These are phyloP conservation scores for Lacanobia oleracea DNA, from an alignment of 2,888 invertebrate species.

Conservation along the genomic window DNA sequence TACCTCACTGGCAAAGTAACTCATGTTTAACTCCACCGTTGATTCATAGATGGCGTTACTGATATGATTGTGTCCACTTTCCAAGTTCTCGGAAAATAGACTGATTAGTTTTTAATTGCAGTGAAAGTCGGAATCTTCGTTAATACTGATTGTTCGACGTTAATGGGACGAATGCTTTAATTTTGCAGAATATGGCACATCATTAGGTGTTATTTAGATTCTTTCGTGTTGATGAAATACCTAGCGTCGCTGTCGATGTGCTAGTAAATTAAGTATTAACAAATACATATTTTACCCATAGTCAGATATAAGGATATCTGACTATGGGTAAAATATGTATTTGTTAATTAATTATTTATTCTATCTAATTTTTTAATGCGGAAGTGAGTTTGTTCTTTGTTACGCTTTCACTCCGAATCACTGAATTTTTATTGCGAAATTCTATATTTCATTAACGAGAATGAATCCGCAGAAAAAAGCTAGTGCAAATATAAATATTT, in stretches of 20 bases:
- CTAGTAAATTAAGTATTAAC: background rate
- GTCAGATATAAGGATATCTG: no score
- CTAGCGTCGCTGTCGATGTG: background rate
- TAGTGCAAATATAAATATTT: background rate
- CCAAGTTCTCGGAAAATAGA: slow-evolving; percentile 53
- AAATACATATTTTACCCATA: no score
- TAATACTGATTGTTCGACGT: slow-evolving; percentile 35
- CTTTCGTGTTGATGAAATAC: slow-evolving; percentile 13
- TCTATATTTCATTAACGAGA: no score
- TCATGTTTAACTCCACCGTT: slow-evolving; percentile 9
- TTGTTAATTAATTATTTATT: no score
- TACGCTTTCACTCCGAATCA: no score
- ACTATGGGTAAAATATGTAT: no score
- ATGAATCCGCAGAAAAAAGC: no score
- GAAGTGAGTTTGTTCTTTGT: no score
- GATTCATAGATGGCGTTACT: slow-evolving; percentile 64
- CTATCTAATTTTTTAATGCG: no score
- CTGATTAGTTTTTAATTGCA: slow-evolving; percentile 67
- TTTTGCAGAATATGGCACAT: slow-evolving; percentile 34
- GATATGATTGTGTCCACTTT: slow-evolving; percentile 24
- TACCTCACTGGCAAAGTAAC: background rate
- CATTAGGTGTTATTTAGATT: slow-evolving; percentile 32
- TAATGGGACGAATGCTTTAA: slow-evolving; percentile 42
- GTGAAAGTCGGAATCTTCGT: slow-evolving; percentile 59
- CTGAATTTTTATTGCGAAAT: no score